Evolutionary conservation across 2,113 vertebrate species (phyloP).

Genomic region (Xiphophorus maculatus): DNA sequence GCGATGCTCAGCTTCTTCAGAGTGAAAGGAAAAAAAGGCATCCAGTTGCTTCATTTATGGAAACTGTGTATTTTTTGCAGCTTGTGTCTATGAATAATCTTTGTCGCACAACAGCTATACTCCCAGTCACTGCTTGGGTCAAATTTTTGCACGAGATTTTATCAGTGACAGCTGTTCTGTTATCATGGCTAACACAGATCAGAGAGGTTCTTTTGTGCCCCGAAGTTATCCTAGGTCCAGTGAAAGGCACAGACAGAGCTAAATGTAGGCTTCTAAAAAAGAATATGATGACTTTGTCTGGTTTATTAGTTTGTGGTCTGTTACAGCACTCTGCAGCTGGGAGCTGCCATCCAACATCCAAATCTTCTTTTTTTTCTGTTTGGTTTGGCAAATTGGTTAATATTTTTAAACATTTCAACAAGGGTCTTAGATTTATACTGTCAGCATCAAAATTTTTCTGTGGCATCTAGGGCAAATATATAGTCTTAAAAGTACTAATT

Average conservation of each 20-base stretch:
- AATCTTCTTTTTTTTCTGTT: constrained; percentile 11
- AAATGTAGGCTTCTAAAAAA: constrained; percentile 51
- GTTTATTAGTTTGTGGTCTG: constrained; percentile 57
- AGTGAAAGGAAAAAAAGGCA: constrained; percentile 88
- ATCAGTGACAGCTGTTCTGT: constrained; percentile 71
- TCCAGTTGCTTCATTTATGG: constrained; percentile 85
- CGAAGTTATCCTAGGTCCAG: constrained; percentile 69
- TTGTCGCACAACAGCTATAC: background rate
- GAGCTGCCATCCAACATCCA: constrained; percentile 23
- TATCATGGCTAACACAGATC: constrained; percentile 66
- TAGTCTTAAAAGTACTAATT: too few species aligned
- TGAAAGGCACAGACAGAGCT: constrained; percentile 37
- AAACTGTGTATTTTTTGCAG: constrained; percentile 91
- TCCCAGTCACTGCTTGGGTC: constrained; percentile 68
- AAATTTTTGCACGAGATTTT: constrained; percentile 74
- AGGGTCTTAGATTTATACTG: background rate
- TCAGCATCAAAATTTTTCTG: background rate
- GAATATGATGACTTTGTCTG: constrained; percentile 62
- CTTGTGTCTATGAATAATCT: constrained; percentile 80
- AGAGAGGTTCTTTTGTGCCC: constrained; percentile 56
- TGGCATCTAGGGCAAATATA: background rate
- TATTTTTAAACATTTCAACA: constrained; percentile 31
- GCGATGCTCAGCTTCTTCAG: constrained; percentile 83
- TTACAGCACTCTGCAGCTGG: constrained; percentile 16
- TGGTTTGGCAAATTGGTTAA: constrained; percentile 31